Base-by-base conservation (phyloP, 1,140 invertebrate genomes). In the Catajapyx aquilonaris region DNA sequence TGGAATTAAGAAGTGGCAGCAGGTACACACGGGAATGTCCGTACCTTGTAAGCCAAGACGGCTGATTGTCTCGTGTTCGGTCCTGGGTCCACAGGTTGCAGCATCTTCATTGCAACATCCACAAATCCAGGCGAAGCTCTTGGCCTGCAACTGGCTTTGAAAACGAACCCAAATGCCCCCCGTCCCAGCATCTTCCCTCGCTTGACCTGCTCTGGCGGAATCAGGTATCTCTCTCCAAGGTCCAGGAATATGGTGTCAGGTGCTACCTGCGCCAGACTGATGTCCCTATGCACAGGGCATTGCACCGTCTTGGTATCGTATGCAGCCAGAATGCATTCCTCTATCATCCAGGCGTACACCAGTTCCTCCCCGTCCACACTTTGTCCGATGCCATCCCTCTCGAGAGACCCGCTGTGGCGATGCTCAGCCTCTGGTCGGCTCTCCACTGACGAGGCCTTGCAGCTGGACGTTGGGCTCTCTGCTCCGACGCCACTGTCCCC, bases 161-260 rank as follows among this genome's bases (percentile, higher is more conserved):
- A 93, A 1, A 98, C 94, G 53, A 94, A 91, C 1, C 94, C 93
- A 64, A 97, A 98, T 0, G 90, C 90, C 0, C 94, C 94, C 22
- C 88, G 71, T 0, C 94, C 94, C n/a, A 93, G 57, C 51, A 87
- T 61, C 40, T 71, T 69, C 1, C 79, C 83, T 35, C 77, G 61
- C 22, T 73, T 70, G 3, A 97, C 69, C 40, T 76, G 71, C 30
- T 87, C 76, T 25, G 77, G 68, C 42, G 72, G 71, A 31, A 93
- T 79, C 1, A 88, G 60, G 38, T 78, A 66, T 31, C 73, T 62
- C 20, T 79, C 71, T 2, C 77, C 79, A 13, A 96, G 62, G 60
- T 97, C 91, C 40, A 83, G 62, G 47, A 97, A 90, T 22, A 87
- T 69, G 31, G 73, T 71, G 57, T 91, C 85, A 0, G 86, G 85